Percentiles rank a stretch among this genome's conserved stretches.
These are phyloP conservation scores for Tapirus indicus DNA, from an alignment of 2,797 vertebrate genomes.

Conservation along the genomic window DNA sequence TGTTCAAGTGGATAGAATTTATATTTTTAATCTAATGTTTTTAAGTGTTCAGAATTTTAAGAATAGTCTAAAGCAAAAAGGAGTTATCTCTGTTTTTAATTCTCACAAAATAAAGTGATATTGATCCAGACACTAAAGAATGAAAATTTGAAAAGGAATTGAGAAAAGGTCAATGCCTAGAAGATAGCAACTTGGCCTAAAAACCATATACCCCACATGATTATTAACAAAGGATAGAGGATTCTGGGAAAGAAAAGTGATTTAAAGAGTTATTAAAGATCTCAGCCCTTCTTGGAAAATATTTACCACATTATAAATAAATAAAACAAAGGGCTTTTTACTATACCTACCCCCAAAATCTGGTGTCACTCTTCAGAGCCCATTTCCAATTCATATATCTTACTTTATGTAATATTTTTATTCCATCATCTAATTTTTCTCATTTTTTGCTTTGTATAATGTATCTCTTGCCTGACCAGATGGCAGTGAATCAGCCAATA, in stretches of 20 bases:
- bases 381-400: conserved; percentile 58
- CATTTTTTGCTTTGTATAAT: conserved; percentile 72
- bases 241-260: conserved; percentile 34
- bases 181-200: background rate
- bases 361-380: background rate
- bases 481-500: conserved; percentile 84
- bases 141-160: background rate
- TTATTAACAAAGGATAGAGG: background rate
- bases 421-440: conserved; percentile 56
- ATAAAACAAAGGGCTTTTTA: background rate
- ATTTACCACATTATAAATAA: conserved; percentile 5
- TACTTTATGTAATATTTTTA: conserved; percentile 60
- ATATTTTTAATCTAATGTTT: background rate
- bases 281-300: conserved; percentile 6
- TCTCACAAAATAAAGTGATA: conserved; percentile 5
- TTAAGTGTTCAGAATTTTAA: background rate
- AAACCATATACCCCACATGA: background rate
- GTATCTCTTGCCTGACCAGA: conserved; percentile 81
- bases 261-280: background rate
- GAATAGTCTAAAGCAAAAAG: background rate
- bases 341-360: background rate
- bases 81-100: background rate
- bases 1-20: background rate
- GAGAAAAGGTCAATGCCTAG: background rate
- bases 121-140: background rate